phyloP scores from a whole-genome alignment of 2,888 invertebrate species.

The Parapristionchus giblindavisi region DNA sequence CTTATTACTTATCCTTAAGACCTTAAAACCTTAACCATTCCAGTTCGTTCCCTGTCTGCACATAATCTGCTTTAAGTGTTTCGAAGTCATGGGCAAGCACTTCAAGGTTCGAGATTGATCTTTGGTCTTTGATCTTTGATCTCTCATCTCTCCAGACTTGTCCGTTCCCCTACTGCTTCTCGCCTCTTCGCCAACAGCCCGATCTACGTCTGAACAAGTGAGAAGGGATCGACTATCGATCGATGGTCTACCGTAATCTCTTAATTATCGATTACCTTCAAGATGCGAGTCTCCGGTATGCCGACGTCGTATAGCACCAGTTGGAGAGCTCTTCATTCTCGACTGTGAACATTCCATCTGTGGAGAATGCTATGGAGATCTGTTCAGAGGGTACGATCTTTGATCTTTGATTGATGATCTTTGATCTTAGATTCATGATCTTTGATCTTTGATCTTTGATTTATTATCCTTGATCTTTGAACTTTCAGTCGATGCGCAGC shows the following conservation, averaged over 20 bases:
- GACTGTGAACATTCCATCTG: conserved; percentile 19
- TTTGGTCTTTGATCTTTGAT: not conserved
- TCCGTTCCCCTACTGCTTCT: conserved; percentile 32
- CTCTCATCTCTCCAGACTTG: conserved; percentile 17
- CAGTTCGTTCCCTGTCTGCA: conserved; percentile 34
- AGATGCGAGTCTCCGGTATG: conserved; percentile 29
- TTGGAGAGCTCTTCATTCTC: not conserved
- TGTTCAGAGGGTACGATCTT: conserved; percentile 21
- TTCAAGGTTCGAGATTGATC: not conserved
- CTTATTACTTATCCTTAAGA: conserved; percentile 21
- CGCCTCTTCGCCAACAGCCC: conserved; percentile 24
- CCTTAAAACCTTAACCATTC: not conserved
- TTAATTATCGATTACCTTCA: too few relatives aligned
- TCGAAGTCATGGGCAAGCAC: conserved; percentile 25
- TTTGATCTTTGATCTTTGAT: too few relatives aligned
- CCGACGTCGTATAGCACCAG: conserved; percentile 19
- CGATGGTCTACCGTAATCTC: conserved; percentile 2
- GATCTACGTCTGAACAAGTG: conserved; percentile 28
- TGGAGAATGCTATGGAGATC: conserved; percentile 30
- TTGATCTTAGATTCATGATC: too few relatives aligned
- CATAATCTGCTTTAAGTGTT: conserved; percentile 25
- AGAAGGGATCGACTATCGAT: not conserved
- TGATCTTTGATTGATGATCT: too few relatives aligned
- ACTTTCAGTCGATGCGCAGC: conserved; percentile 16
- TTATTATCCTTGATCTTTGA: not conserved